A percentile compares a stretch with the other conserved stretches of the same genome.
These are phyloP conservation scores for Lacerta bilineata DNA, from an alignment of 2,797 vertebrate species.

Conservation along the genomic window DNA sequence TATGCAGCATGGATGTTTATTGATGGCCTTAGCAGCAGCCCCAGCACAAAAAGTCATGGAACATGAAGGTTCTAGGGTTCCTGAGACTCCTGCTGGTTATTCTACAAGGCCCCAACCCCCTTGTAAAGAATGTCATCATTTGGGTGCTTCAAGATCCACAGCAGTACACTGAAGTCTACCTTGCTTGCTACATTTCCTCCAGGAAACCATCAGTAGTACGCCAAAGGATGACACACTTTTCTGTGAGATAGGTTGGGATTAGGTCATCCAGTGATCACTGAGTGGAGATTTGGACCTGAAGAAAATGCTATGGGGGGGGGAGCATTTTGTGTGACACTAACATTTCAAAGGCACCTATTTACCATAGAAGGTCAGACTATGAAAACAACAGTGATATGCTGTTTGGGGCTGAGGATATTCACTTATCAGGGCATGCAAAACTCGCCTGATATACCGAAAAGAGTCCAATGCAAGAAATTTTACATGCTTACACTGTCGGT, in stretches of 20 bases:
- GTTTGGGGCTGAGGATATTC: not conserved
- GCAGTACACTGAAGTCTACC: too few species aligned
- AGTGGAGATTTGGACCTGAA: not conserved
- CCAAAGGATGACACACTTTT: not conserved
- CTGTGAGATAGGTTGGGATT: not conserved
- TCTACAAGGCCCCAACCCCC: not conserved
- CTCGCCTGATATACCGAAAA: not conserved
- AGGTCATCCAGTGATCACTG: not conserved
- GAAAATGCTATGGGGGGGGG: too few species aligned
- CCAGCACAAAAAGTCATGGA: not conserved
- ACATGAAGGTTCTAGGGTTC: not conserved
- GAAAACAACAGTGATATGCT: not conserved
- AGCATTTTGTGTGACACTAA: not conserved
- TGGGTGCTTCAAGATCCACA: not conserved
- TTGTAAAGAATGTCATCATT: not conserved
- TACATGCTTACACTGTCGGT: not conserved
- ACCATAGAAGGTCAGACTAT: not conserved
- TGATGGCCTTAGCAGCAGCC: too few species aligned
- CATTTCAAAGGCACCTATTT: not conserved
- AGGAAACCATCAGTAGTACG: too few species aligned
- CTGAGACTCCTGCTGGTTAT: too few species aligned
- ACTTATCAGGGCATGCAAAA: not conserved
- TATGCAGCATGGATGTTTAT: too few species aligned
- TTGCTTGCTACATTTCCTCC: not conserved
- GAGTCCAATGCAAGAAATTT: not conserved